Conservation (phyloP, 2,888 invertebrate species). For the Sepiola atlantica region DNA sequence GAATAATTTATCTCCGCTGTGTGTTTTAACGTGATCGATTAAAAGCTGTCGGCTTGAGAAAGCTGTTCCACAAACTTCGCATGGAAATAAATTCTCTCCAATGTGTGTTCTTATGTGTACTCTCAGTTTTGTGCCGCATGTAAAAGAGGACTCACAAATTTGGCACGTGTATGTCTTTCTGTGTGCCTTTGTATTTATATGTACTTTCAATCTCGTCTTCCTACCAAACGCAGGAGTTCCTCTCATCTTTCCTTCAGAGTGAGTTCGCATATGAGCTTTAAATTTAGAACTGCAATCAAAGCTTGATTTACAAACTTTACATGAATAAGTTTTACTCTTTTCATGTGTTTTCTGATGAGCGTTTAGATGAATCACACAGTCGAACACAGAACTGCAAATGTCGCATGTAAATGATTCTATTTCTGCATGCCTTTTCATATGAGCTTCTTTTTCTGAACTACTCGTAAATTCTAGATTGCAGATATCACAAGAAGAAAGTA, state of each 20-base stretch:
- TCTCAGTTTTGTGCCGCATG: neutral
- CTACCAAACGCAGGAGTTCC: neutral
- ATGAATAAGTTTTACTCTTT: neutral
- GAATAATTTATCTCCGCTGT: conserved; percentile 32
- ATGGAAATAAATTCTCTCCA: neutral
- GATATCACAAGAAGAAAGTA: neutral
- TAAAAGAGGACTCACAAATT: neutral
- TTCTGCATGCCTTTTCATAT: neutral
- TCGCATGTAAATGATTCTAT: neutral
- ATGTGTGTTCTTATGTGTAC: neutral
- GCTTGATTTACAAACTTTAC: neutral
- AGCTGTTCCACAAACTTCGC: neutral
- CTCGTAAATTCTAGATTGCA: neutral
- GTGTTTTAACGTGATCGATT: neutral
- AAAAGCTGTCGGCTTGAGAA: neutral
- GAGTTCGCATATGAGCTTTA: neutral
- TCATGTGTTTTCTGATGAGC: neutral
- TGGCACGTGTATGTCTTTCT: neutral
- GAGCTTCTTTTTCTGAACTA: neutral
- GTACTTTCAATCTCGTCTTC: neutral
- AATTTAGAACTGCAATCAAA: neutral
- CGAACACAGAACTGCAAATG: neutral
- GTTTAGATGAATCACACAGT: neutral
- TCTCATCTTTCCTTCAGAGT: neutral
- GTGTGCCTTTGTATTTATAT: no score